These are phyloP conservation scores for Halictus quadricinctus DNA, from an alignment of 2,888 invertebrate species.

Conservation along the genomic window DNA sequence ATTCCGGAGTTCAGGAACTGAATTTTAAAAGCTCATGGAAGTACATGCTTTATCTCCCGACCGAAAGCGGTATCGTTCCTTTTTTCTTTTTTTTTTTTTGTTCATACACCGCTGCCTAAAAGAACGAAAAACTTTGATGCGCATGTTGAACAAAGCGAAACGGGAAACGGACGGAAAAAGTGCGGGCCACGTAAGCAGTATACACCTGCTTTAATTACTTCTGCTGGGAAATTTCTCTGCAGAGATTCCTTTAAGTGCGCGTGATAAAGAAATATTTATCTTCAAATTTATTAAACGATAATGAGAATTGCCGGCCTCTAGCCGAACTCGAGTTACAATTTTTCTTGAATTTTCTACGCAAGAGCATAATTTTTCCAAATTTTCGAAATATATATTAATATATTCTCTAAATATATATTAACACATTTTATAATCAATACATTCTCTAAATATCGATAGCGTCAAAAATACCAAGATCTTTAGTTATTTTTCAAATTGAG, in stretches of 20 bases:
- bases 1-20: neutral
- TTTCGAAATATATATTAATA: too few relatives aligned
- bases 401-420: too few relatives aligned
- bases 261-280: neutral
- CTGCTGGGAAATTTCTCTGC: constrained; percentile 41
- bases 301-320: neutral
- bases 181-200: constrained; percentile 34
- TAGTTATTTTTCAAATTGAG: too few relatives aligned
- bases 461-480: neutral
- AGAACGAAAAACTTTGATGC: constrained; percentile 29
- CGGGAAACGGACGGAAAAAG: constrained; percentile 41
- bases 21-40: constrained; percentile 13
- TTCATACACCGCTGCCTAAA: neutral
- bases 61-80: neutral
- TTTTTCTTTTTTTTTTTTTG: neutral
- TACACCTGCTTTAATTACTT: constrained; percentile 55
- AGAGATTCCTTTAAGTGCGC: constrained; percentile 39
- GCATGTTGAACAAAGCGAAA: constrained; percentile 38
- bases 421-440: too few relatives aligned
- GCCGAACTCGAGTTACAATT: neutral
- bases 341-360: neutral
- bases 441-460: neutral
- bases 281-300: constrained; percentile 10
- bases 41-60: constrained; percentile 1
- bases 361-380: too few relatives aligned